phyloP scores from a whole-genome alignment of 2,888 invertebrate genomes.

The Siphlonurus alternatus region DNA sequence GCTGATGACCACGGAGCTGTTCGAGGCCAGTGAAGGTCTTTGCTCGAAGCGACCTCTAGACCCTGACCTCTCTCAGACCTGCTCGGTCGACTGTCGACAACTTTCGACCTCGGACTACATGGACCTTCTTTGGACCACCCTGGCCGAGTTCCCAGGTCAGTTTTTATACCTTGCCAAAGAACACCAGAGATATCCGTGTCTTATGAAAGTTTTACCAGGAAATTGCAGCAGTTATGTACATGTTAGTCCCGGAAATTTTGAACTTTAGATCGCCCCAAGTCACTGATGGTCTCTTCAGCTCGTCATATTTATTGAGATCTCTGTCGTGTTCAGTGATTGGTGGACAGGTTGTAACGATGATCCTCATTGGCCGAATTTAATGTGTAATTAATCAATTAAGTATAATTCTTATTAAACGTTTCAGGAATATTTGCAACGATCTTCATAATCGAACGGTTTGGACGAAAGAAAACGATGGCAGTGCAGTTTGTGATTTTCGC shows the following conservation, averaged over 20 bases:
- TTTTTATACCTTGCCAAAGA: neutral
- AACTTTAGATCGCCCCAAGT: neutral
- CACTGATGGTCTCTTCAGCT: conserved; percentile 18
- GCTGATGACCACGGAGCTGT: conserved; percentile 83
- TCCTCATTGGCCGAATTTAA: no score
- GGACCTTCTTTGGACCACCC: conserved; percentile 82
- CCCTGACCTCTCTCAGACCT: conserved; percentile 24
- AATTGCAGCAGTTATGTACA: no score
- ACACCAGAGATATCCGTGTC: no score
- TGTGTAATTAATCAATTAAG: no score
- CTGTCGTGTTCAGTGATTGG: no score
- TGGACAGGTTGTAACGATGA: no score
- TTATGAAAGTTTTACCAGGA: no score
- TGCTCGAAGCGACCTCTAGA: conserved; percentile 21
- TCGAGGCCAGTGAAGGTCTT: conserved; percentile 41
- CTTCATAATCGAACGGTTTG: conserved; percentile 75
- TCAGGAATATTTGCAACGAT: conserved; percentile 78
- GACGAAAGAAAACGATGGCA: conserved; percentile 84
- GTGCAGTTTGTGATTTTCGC: conserved; percentile 79
- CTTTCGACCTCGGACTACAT: conserved; percentile 76
- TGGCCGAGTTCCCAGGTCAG: conserved; percentile 83
- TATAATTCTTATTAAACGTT: no score
- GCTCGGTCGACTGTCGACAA: conserved; percentile 49
- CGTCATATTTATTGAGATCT: no score
- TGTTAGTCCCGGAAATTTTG: neutral